Percentiles rank a stretch among this genome's conserved stretches.
phyloP scores from a whole-genome alignment of 2,113 vertebrate species.

The Lepisosteus osseus region DNA sequence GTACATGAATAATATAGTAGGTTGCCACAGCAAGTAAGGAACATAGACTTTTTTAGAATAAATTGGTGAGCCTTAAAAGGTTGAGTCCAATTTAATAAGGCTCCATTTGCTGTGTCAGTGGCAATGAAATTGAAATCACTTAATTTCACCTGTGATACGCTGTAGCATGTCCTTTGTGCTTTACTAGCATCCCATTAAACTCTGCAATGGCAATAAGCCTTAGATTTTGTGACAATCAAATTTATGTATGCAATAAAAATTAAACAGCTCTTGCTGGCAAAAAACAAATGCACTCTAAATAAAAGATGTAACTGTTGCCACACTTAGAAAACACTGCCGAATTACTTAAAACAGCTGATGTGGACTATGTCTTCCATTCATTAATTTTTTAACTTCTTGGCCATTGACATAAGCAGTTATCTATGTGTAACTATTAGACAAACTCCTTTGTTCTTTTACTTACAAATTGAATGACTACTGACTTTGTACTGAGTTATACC shows the following conservation, averaged over 20 bases:
- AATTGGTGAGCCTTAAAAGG: conserved; percentile 4
- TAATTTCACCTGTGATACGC: background rate
- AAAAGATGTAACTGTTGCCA: conserved; percentile 1
- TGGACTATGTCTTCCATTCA: too few species aligned
- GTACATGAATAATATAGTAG: conserved; percentile 13
- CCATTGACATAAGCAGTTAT: too few species aligned
- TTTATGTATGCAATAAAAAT: conserved; percentile 14
- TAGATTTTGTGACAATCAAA: conserved; percentile 16
- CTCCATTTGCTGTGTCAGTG: conserved; percentile 17
- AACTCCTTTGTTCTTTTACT: too few species aligned
- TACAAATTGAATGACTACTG: too few species aligned
- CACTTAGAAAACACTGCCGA: background rate
- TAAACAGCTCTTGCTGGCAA: conserved; percentile 9
- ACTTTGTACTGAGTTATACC: too few species aligned
- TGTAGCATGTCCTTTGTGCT: background rate
- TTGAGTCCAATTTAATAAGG: conserved; percentile 23
- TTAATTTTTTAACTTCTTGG: too few species aligned
- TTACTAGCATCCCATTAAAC: background rate
- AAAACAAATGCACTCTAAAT: conserved; percentile 10
- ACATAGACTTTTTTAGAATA: background rate
- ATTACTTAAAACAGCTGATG: background rate
- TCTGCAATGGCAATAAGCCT: background rate
- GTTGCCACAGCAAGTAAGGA: conserved; percentile 5
- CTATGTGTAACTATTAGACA: too few species aligned
- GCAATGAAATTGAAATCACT: conserved; percentile 13